Conservation (phyloP, 2,888 invertebrate genomes). For the Boloria selene region DNA sequence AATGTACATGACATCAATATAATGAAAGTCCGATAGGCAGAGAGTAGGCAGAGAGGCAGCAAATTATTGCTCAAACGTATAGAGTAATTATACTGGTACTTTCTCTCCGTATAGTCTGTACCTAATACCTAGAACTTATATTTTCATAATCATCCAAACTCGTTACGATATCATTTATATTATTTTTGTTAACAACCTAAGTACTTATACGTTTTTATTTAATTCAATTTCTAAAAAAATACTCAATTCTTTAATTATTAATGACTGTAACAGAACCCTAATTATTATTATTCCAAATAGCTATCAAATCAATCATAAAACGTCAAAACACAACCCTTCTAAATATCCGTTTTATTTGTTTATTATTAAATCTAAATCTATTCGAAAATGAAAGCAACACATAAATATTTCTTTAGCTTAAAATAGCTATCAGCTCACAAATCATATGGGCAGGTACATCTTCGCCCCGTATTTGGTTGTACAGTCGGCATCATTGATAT, state of each 20-base stretch:
- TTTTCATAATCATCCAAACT: too few species aligned
- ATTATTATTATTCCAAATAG: conserved; percentile 50
- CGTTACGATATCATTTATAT: too few species aligned
- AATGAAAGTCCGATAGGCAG: conserved; percentile 16
- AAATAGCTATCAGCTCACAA: conserved; percentile 75
- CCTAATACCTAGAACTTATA: too few species aligned
- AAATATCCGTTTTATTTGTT: conserved; percentile 68
- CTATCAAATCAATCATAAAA: conserved; percentile 64
- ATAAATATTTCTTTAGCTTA: conserved; percentile 68
- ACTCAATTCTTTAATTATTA: background rate
- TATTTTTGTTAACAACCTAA: too few species aligned
- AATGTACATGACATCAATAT: conserved; percentile 28
- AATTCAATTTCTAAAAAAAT: too few species aligned
- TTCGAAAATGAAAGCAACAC: conserved; percentile 70
- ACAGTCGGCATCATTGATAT: conserved; percentile 28
- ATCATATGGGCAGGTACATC: conserved; percentile 67
- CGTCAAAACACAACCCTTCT: conserved; percentile 64
- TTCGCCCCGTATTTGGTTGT: conserved; percentile 43
- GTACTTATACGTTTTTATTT: too few species aligned
- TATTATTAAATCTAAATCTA: conserved; percentile 62
- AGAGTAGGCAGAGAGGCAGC: conserved; percentile 11
- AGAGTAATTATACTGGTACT: background rate
- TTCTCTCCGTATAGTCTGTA: too few species aligned
- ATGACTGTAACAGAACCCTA: background rate
- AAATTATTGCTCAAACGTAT: conserved; percentile 3